Base-by-base conservation (phyloP, 2,797 vertebrate genomes). In the Sebastes oblongus region DNA sequence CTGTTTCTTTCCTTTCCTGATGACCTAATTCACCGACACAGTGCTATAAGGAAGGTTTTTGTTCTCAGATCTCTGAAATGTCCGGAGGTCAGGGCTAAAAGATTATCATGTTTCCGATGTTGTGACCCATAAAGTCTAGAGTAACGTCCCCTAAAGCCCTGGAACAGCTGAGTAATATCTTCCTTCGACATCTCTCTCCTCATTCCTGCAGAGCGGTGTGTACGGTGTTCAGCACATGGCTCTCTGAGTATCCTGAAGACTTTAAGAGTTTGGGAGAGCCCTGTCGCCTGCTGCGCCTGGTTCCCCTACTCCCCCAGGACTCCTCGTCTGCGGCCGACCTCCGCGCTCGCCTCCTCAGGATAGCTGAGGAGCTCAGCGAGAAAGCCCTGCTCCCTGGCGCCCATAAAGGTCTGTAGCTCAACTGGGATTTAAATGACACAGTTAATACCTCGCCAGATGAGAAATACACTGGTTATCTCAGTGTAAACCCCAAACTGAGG, bases 241-340 rank as follows among this genome's bases (percentile, higher is more conserved):
- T 98, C 88, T 93, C 95, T 0, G 96, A 97, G 88, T 97, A 97
- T 88, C 96, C 97, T 0, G 96, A 97, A 67, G 97, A 98, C 91
- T 98, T 98, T 64, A 82, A 25, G 70, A 82, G 87, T 13, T 73
- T 96, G 87, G 83, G 92, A 76, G 96, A 96, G 54, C 95, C 96
- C 29, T 89, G 92, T 25, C 93, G 94, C 12, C 92, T 96, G 88
- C 93, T 96, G 76, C 95, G 94, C n/a, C 91, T 98, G 70, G 87
- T 94, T 36, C 93, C 93, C n/a, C 93, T 96, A 68, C 88, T 97
- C 75, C 95, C 94, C 6, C 73, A 82, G 6, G 91, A 95, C 88
- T 81, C 93, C 32, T 77, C 90, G 4, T 93, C 95, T 0, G 94
- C 94, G 16, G 92, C 80, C 3, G 93, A 96, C 24, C 91, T 96